Percentiles rank a stretch among this genome's conserved stretches.
Evolutionary conservation across 2,888 invertebrate species (phyloP).

Genomic region (Folsomia manolachei): DNA sequence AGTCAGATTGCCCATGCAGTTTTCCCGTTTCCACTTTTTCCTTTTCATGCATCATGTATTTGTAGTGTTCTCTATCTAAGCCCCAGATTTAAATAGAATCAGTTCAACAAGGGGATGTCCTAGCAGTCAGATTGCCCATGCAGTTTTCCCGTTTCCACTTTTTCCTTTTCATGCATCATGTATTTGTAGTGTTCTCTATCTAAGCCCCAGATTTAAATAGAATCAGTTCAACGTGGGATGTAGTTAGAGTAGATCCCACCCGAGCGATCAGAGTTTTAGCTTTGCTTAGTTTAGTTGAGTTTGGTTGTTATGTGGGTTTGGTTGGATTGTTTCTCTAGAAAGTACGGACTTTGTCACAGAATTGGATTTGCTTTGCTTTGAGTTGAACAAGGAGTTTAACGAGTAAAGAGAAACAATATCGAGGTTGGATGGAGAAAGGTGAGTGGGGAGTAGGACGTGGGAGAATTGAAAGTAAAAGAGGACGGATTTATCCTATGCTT

Average conservation of each 20-base stretch:
- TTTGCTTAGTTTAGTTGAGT: no score
- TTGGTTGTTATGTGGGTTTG: no score
- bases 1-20: no score
- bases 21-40: not conserved
- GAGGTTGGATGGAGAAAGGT: not conserved
- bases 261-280: not conserved
- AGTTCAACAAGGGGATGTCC: no score
- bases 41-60: no score
- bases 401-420: not conserved
- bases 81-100: constrained; percentile 3
- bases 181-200: no score
- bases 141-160: not conserved
- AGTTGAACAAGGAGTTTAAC: not conserved
- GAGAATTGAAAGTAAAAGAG: not conserved
- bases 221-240: no score
- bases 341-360: not conserved
- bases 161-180: not conserved
- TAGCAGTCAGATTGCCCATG: no score
- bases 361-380: constrained; percentile 4
- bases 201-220: constrained; percentile 4
- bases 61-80: not conserved
- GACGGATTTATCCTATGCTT: not conserved
- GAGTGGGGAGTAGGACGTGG: not conserved
- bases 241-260: not conserved
- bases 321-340: not conserved